Evolutionary conservation across 2,113 vertebrate genomes (phyloP).

Genomic region (Eretmochelys imbricata): DNA sequence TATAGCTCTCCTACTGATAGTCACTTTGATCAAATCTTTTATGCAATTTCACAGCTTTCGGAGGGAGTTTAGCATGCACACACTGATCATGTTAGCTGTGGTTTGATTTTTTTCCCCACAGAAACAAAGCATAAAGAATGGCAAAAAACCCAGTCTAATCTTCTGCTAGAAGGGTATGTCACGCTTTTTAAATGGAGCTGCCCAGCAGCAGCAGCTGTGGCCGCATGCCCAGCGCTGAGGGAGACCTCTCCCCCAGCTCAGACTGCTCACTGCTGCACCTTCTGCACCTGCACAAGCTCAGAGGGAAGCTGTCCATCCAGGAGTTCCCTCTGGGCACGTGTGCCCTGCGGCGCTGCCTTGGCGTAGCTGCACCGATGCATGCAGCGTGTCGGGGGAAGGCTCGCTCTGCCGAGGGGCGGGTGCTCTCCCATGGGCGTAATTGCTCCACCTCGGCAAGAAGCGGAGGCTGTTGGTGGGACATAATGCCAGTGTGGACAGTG

Average conservation of each 20-base stretch:
- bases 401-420: no score
- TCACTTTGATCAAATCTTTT: slow-evolving; percentile 72
- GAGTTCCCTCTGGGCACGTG: accelerated
- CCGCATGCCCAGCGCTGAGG: background rate
- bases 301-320: accelerated
- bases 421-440: no score
- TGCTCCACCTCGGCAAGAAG: no score
- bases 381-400: no score
- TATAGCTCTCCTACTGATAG: slow-evolving; percentile 48
- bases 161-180: slow-evolving; percentile 23
- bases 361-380: no score
- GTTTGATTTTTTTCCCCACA: background rate
- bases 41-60: slow-evolving; percentile 70
- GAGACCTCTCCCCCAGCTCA: background rate
- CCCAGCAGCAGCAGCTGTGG: background rate
- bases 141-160: slow-evolving; percentile 11
- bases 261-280: background rate
- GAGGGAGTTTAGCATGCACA: background rate
- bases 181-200: slow-evolving; percentile 23
- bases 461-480: no score
- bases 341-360: no score
- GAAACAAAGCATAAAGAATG: slow-evolving; percentile 1
- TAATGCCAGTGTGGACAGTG: no score
- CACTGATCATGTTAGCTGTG: slow-evolving; percentile 37
- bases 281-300: background rate